phyloP scores from a whole-genome alignment of 2,797 vertebrate genomes.

The Botia almorhae region DNA sequence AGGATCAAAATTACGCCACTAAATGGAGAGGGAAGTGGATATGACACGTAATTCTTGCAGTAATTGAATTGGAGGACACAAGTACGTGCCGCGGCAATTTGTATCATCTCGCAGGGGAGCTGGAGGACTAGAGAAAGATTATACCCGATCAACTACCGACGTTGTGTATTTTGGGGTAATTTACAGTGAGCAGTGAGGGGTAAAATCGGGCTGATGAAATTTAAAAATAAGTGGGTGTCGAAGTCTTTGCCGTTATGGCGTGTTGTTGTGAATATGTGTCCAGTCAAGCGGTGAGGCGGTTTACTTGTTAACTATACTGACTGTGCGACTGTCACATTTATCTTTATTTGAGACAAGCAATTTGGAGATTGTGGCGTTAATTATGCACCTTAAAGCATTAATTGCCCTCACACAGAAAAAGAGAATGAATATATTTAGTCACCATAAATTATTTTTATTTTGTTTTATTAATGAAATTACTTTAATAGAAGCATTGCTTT shows the following conservation, averaged over 20 bases:
- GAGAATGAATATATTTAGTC: too few species aligned
- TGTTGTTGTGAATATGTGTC: not conserved
- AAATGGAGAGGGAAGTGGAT: conserved; percentile 77
- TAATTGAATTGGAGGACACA: conserved; percentile 71
- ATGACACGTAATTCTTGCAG: conserved; percentile 79
- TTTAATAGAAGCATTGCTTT: too few species aligned
- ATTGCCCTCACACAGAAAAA: too few species aligned
- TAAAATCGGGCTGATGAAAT: conserved; percentile 21
- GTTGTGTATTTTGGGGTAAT: conserved; percentile 76
- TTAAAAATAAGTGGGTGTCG: conserved; percentile 26
- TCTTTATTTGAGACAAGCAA: too few species aligned
- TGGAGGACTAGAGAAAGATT: conserved; percentile 69
- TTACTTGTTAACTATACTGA: not conserved
- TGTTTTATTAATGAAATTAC: too few species aligned
- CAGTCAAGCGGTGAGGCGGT: not conserved
- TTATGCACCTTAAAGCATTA: too few species aligned
- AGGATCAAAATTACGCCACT: conserved; percentile 70
- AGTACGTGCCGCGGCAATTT: conserved; percentile 67
- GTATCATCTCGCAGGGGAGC: conserved; percentile 65
- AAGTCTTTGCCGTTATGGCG: conserved; percentile 41
- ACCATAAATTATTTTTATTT: too few species aligned
- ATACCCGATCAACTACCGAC: conserved; percentile 75
- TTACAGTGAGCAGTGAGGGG: conserved; percentile 48
- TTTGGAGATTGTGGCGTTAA: too few species aligned
- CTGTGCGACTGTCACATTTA: too few species aligned